Conservation (phyloP, 1,140 invertebrate species). For the Nomia melanderi region DNA sequence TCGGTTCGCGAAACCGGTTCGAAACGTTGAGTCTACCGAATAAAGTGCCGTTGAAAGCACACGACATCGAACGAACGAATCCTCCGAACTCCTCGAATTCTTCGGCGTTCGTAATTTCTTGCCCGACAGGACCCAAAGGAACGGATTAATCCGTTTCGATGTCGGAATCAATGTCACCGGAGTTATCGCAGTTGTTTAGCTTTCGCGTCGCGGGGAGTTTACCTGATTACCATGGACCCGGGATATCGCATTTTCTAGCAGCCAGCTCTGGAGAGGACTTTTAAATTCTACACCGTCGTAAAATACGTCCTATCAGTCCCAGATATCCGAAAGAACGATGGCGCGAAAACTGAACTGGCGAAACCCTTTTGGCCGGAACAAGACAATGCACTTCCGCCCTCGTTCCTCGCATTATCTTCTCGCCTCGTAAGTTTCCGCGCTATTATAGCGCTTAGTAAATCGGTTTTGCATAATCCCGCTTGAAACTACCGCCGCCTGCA, state of each 20-base stretch:
- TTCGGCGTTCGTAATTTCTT: too few relatives aligned
- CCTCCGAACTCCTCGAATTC: too few relatives aligned
- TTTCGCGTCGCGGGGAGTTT: background rate
- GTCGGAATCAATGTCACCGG: background rate
- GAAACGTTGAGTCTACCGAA: background rate
- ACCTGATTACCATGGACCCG: background rate
- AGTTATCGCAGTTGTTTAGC: too few relatives aligned
- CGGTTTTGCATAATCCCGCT: slow-evolving; percentile 64
- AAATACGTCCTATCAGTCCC: slow-evolving; percentile 22
- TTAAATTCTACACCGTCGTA: background rate
- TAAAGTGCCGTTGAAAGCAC: too few relatives aligned
- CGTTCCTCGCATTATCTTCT: slow-evolving; percentile 57
- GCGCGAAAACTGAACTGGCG: slow-evolving; percentile 50
- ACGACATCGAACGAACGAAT: too few relatives aligned
- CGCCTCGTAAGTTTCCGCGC: slow-evolving; percentile 50
- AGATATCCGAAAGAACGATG: slow-evolving; percentile 34
- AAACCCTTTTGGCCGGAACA: slow-evolving; percentile 55
- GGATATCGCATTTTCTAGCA: background rate
- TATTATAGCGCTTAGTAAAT: slow-evolving; percentile 65
- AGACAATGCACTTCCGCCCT: slow-evolving; percentile 63
- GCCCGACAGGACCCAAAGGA: too few relatives aligned
- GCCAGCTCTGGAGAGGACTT: background rate
- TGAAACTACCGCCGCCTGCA: slow-evolving; percentile 42
- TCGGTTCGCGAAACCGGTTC: background rate
- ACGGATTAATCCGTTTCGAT: too few relatives aligned